These are phyloP conservation scores for Caenorhabditis inopinata DNA, from an alignment of 1,140 invertebrate species.

Conservation along the genomic window DNA sequence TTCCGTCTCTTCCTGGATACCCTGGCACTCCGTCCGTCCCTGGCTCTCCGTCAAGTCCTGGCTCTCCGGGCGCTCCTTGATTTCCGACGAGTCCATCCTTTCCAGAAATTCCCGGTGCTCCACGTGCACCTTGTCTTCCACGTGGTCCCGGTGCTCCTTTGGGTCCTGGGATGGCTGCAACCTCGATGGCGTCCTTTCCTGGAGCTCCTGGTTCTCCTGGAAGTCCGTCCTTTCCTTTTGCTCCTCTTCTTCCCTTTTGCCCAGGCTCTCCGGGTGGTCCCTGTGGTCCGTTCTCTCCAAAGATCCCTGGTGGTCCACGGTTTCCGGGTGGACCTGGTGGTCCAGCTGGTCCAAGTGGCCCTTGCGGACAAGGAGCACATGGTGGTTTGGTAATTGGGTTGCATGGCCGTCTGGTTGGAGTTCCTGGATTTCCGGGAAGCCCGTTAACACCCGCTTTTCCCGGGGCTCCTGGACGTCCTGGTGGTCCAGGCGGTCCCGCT, in stretches of 20 bases:
- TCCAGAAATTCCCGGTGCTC: slow-evolving; percentile 37
- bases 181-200: slow-evolving; percentile 41
- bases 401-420: slow-evolving; percentile 1
- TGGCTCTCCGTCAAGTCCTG: slow-evolving; percentile 21
- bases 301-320: slow-evolving; percentile 7
- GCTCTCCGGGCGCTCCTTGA: slow-evolving; percentile 30
- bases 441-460: slow-evolving; percentile 35
- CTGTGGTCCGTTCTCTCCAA: slow-evolving; percentile 52
- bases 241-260: slow-evolving; percentile 59
- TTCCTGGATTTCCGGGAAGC: slow-evolving; percentile 34
- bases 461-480: slow-evolving; percentile 44
- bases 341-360: slow-evolving; percentile 32
- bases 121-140: slow-evolving; percentile 44
- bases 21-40: slow-evolving; percentile 21
- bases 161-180: slow-evolving; percentile 41
- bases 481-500: slow-evolving; percentile 47
- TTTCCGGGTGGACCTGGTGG: slow-evolving; percentile 19
- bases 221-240: slow-evolving; percentile 51
- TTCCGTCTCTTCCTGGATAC: slow-evolving; percentile 33
- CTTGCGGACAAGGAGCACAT: slow-evolving; percentile 32
- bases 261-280: slow-evolving; percentile 62
- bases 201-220: slow-evolving; percentile 51
- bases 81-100: slow-evolving; percentile 37
- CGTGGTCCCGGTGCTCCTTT: slow-evolving; percentile 51
- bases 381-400: slow-evolving; percentile 29